phyloP scores from a whole-genome alignment of 2,888 invertebrate species.

The Smittia aterrima region DNA sequence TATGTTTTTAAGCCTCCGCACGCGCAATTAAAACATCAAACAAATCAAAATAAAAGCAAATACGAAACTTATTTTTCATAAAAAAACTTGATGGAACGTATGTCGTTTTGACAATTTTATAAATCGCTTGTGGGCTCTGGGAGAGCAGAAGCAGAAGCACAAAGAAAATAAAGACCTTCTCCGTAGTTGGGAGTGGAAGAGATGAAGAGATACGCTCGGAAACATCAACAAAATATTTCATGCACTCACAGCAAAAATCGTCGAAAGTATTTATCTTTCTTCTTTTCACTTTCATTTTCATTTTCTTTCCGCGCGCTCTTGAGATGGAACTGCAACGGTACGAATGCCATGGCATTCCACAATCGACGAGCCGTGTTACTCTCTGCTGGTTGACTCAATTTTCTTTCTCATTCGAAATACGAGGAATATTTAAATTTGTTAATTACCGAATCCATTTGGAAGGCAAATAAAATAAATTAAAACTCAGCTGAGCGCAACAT shows the following conservation, averaged over 20 bases:
- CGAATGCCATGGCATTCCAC: constrained; percentile 32
- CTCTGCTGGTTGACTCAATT: background rate
- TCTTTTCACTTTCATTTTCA: constrained; percentile 25
- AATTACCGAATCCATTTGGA: background rate
- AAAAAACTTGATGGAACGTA: background rate
- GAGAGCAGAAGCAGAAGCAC: background rate
- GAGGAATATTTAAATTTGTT: background rate
- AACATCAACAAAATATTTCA: background rate
- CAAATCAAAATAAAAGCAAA: constrained; percentile 23
- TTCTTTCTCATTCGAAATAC: background rate
- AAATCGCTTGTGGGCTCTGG: background rate
- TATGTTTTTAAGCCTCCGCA: background rate
- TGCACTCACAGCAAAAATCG: background rate
- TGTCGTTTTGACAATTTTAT: background rate
- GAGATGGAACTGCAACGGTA: background rate
- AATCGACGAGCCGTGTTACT: background rate
- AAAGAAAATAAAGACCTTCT: background rate
- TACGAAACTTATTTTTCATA: background rate
- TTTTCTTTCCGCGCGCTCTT: background rate
- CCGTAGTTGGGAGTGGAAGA: too few species aligned
- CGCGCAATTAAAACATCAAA: constrained; percentile 28
- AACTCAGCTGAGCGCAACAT: background rate
- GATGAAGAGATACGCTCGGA: too few species aligned
- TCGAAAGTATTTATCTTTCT: constrained; percentile 30
- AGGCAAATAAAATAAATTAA: background rate